These are phyloP conservation scores for Lerista edwardsae DNA, from an alignment of 2,797 vertebrate species.

Conservation along the genomic window DNA sequence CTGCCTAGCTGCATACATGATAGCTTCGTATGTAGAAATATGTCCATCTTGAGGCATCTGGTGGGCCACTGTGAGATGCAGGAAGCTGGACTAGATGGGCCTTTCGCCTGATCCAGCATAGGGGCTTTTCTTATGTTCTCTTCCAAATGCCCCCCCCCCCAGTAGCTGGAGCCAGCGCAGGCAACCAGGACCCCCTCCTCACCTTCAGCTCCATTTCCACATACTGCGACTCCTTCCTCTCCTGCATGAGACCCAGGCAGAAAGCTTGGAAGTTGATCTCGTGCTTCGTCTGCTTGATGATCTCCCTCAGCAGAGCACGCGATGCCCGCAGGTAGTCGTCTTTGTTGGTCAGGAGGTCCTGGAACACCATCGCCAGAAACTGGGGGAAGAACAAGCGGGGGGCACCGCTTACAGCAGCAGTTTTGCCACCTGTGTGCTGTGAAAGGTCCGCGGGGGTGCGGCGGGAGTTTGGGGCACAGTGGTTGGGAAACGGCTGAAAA, in stretches of 20 bases:
- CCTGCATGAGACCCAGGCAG: slow-evolving; percentile 98
- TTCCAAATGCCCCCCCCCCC: no score
- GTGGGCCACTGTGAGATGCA: no score
- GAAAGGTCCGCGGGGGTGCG: no score
- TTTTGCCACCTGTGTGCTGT: no score
- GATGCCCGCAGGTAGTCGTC: slow-evolving; percentile 96
- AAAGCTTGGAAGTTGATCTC: slow-evolving; percentile 99
- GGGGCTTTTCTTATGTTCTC: no score
- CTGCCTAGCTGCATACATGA: no score
- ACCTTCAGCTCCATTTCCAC: slow-evolving; percentile 98
- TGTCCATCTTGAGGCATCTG: no score
- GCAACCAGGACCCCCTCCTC: accelerated
- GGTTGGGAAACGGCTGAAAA: no score
- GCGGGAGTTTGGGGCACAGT: background rate
- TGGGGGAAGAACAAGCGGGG: slow-evolving; percentile 59
- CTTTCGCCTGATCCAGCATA: no score
- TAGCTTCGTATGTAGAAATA: no score
- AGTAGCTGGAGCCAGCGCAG: background rate
- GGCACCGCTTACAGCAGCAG: no score
- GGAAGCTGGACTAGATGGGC: no score
- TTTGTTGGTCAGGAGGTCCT: slow-evolving; percentile 95
- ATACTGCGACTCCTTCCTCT: slow-evolving; percentile 91
- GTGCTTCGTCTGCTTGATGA: slow-evolving; percentile 98
- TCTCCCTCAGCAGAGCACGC: slow-evolving; percentile 92
- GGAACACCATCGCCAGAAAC: slow-evolving; percentile 99